These are phyloP conservation scores for Macrotis lagotis DNA, from an alignment of 2,113 vertebrate genomes.

Conservation along the genomic window DNA sequence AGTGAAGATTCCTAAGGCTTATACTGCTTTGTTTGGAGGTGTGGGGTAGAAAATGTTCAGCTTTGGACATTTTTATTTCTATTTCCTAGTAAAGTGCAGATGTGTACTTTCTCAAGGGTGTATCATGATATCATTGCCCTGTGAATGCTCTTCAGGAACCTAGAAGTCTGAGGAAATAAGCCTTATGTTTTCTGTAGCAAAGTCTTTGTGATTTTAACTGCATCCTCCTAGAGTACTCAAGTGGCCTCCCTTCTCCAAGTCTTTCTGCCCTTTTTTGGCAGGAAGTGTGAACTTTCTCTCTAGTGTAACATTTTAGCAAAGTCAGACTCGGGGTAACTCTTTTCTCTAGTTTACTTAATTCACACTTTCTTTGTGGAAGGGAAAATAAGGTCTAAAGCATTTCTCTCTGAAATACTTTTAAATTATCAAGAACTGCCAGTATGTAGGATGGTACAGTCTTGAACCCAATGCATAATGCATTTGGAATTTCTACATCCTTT, in stretches of 20 bases:
- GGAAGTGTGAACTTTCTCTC: neutral
- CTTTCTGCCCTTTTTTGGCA: neutral
- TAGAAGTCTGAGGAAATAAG: neutral
- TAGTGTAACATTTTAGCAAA: neutral
- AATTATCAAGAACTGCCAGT: neutral
- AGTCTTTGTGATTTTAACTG: neutral
- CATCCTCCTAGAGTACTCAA: neutral
- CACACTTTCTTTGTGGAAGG: neutral
- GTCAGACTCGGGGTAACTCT: neutral
- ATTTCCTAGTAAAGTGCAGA: neutral
- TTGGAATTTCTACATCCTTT: neutral
- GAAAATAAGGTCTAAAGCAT: neutral
- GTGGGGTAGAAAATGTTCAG: neutral
- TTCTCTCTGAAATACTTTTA: neutral
- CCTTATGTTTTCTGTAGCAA: neutral
- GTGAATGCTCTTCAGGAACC: neutral
- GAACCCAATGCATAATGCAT: neutral
- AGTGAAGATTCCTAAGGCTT: neutral
- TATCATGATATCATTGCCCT: neutral
- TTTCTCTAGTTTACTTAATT: neutral
- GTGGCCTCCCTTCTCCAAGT: neutral
- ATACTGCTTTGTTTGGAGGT: neutral
- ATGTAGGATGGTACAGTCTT: neutral
- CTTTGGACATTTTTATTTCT: neutral
- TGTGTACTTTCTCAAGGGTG: neutral